Evolutionary conservation across 2,888 invertebrate genomes (phyloP), one percentile per base, ranked within the genome.

Genomic region (Seira sanloemensis): DNA sequence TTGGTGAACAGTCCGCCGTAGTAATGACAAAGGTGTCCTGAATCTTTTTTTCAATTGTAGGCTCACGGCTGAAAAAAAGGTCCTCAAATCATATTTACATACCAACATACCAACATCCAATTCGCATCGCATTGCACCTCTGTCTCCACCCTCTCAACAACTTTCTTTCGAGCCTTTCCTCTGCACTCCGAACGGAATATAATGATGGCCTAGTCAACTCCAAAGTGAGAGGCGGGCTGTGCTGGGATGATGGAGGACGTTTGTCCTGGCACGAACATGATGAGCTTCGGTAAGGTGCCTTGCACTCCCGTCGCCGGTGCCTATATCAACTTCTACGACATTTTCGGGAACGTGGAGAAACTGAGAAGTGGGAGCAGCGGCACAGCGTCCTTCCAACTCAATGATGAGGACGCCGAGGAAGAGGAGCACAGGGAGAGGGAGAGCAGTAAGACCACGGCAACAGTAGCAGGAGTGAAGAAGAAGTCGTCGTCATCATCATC

Each of bases 281-380:
- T 83, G 19, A 83, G 83, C 67, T 83, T 68, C 16, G 23, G 37
- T 7, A 77, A 77, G 46, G 77, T 83, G 66, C 83, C 83, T 5
- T 83, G 83, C 24, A 83, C 83, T 21, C 83, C 83, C 5, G 62
- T 83, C 19, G 46, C 77, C 4, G 83, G 83, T 24, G 73, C 77
- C 0, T 77, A 71, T 73, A 76, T 26, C 4, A 67, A 27, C 21
- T 83, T 77, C 26, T 83, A 26, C 54, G 82, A 82, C 24, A 77
- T 83, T 19, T 83, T 83, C 25, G 83, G 83, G 4, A 73, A 78
- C 68, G 77, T 83, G n/a, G 83, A 83, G 2, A 50, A 26, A 25
- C 24, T 25, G 5, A 58, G 77, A 9, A 77, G 71, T 2, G 76
- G 83, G 54, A 78, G 73, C 67, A 69, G 66, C 25, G 69, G 69